These are phyloP conservation scores for Pseudomyrmex cubaensis DNA, from an alignment of 1,140 invertebrate genomes.

Conservation along the genomic window DNA sequence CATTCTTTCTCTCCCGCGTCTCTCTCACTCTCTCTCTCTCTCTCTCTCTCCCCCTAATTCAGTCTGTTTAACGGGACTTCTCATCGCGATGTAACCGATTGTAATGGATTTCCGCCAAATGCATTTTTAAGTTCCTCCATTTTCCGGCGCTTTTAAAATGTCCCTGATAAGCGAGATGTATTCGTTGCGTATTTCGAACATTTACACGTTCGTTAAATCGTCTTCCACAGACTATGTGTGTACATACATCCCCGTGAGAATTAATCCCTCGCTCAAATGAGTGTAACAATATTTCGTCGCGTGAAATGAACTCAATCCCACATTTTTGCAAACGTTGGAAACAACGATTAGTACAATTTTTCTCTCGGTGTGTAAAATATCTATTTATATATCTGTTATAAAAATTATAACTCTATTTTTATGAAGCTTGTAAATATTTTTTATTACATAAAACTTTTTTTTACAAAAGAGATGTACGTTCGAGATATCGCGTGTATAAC, in stretches of 20 bases:
- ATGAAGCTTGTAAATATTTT: neutral
- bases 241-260: neutral
- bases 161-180: constrained; percentile 44
- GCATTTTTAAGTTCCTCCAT: constrained; percentile 60
- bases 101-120: constrained; percentile 61
- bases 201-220: constrained; percentile 50
- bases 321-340: constrained; percentile 18
- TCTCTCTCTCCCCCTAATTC: constrained; percentile 38
- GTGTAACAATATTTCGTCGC: constrained; percentile 14
- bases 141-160: constrained; percentile 55
- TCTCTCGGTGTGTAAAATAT: too few species aligned
- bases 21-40: constrained; percentile 27
- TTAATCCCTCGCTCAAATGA: constrained; percentile 17
- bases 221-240: neutral
- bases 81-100: constrained; percentile 61
- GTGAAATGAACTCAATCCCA: neutral
- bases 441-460: too few species aligned
- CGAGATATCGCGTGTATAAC: too few species aligned
- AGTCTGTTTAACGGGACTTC: constrained; percentile 61
- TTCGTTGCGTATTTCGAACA: constrained; percentile 31
- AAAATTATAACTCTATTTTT: neutral
- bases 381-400: neutral
- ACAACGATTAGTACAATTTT: neutral
- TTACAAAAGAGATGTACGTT: too few species aligned
- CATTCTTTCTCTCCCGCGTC: constrained; percentile 54